Conservation (phyloP, 2,113 vertebrate species). For the Microtus ochrogaster region DNA sequence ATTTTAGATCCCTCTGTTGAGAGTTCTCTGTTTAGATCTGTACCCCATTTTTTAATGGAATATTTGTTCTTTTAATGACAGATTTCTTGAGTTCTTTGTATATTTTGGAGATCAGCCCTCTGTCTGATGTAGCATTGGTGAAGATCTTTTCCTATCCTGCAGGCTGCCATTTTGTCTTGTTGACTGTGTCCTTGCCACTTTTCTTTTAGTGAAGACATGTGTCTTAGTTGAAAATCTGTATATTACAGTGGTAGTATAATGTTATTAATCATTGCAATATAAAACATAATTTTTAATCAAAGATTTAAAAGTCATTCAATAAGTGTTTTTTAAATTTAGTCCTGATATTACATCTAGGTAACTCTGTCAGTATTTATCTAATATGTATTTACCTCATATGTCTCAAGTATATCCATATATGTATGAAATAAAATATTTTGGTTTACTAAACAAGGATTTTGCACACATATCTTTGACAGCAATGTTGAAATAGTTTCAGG, state of each 20-base stretch:
- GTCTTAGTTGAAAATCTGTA: background rate
- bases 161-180: no score
- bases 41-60: no score
- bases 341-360: background rate
- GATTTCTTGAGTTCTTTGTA: no score
- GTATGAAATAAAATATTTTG: conserved; percentile 8
- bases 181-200: background rate
- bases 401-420: background rate
- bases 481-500: conserved; percentile 23
- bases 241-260: background rate
- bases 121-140: no score
- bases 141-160: no score
- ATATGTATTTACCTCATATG: background rate
- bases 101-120: no score
- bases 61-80: no score
- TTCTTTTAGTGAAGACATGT: background rate
- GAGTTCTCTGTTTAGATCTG: no score
- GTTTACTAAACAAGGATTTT: conserved; percentile 24
- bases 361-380: background rate
- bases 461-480: background rate
- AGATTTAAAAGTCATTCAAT: background rate
- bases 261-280: background rate
- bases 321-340: background rate
- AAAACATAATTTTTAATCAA: background rate
- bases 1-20: no score